Percentiles rank a stretch among this genome's conserved stretches.
These are phyloP conservation scores for Buceros bicornis DNA, from an alignment of 2,797 vertebrate species.

Conservation along the genomic window DNA sequence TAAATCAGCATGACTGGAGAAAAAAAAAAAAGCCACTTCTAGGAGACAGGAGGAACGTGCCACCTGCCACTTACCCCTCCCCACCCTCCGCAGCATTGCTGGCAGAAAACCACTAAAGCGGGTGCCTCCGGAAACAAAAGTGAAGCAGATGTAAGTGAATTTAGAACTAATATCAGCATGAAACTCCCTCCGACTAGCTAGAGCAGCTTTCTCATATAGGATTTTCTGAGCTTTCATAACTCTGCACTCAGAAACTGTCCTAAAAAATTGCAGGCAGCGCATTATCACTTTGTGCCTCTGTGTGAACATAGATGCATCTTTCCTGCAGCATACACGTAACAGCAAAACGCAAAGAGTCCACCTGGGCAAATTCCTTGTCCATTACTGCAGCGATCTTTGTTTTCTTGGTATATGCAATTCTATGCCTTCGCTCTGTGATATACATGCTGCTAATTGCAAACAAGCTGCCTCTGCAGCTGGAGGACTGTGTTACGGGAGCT, in stretches of 20 bases:
- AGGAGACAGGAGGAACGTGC: background rate
- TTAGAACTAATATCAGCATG: slow-evolving; percentile 51
- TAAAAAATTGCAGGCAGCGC: background rate
- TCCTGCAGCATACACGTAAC: rapidly evolving
- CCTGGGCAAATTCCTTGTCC: background rate
- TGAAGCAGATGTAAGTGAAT: slow-evolving; percentile 18
- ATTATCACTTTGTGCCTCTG: background rate
- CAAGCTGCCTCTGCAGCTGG: background rate
- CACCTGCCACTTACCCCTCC: background rate
- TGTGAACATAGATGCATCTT: background rate
- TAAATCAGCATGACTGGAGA: background rate
- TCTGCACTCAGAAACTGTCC: background rate
- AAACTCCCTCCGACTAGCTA: slow-evolving; percentile 19
- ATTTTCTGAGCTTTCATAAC: slow-evolving; percentile 32
- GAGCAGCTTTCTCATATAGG: background rate
- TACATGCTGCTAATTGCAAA: background rate
- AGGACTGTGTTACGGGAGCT: background rate
- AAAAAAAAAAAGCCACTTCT: background rate
- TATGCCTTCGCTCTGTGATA: background rate
- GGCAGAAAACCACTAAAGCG: slow-evolving; percentile 18
- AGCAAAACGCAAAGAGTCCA: background rate
- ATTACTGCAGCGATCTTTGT: background rate
- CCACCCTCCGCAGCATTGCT: background rate
- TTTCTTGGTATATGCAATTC: background rate
- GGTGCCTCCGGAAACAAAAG: slow-evolving; percentile 11